Conservation (phyloP, 2,113 vertebrate species). For the Elephantulus edwardii region DNA sequence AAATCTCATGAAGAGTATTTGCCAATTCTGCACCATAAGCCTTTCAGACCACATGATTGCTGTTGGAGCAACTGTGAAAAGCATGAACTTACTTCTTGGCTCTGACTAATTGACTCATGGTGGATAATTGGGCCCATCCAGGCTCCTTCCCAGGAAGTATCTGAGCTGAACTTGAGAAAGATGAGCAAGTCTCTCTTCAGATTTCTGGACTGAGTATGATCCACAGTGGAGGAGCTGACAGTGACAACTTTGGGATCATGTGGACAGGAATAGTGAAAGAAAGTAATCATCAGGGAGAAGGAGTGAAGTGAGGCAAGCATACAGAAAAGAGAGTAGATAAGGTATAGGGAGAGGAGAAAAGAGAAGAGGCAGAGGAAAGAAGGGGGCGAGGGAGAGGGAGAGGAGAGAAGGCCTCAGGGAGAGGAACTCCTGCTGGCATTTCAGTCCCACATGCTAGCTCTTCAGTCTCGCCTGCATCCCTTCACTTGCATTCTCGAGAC, state of each 20-base stretch:
- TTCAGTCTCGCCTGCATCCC: neutral
- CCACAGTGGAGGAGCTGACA: conserved; percentile 1
- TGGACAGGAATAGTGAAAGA: neutral
- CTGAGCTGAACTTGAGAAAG: neutral
- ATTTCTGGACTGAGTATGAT: neutral
- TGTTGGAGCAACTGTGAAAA: neutral
- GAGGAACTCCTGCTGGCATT: neutral
- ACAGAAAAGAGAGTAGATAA: neutral
- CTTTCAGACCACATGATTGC: neutral
- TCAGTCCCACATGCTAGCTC: neutral
- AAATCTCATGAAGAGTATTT: neutral
- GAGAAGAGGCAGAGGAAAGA: neutral
- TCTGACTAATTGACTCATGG: neutral
- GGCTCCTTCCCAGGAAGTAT: neutral
- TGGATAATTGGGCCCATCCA: neutral
- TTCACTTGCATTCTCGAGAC: conserved; percentile 3
- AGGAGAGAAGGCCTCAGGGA: neutral
- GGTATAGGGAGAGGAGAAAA: neutral
- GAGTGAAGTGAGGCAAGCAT: neutral
- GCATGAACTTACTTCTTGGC: neutral
- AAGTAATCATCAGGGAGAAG: neutral
- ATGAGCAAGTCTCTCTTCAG: neutral
- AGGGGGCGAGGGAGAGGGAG: neutral
- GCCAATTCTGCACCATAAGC: neutral
- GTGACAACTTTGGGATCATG: neutral